Base-by-base conservation (phyloP, 2,113 vertebrate species). In the Amphiprion ocellaris region DNA sequence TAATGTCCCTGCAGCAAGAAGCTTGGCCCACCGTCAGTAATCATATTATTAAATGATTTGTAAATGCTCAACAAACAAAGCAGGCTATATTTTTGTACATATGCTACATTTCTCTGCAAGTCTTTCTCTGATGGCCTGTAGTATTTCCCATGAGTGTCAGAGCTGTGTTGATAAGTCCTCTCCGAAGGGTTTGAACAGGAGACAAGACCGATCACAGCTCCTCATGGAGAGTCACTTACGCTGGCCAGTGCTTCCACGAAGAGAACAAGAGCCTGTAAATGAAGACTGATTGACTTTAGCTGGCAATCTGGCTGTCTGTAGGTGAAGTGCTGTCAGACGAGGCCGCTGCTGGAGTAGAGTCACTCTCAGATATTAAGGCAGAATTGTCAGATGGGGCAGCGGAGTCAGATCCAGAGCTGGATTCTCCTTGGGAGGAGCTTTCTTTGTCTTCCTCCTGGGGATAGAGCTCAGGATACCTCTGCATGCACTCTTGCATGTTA, bases 401-500 rank as follows among this genome's bases (percentile, higher is more conserved):
- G 10, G 81, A 58, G 11, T 26, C 37, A 11, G 84, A 44, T 4
- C 23, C 12, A 10, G 73, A 30, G n/a, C 70, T 24, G 0, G 84
- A 69, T n/a, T 77, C 87, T 12, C 52, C 79, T 41, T 74, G 58
- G 11, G 94, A 16, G 58, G 68, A 81, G 86, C 8, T 93, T 1
- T 95, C 94, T 2, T 92, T 95, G 5, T 98, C 97, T 5, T 98
- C 96, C 16, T 99, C 98, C 85, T 98, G 97, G 16, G 98, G 97
- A 80, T 98, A 99, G 70, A 99, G 96, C 92, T 99, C 98, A 0
- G 98, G 98, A 82, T 96, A 99, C 73, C 88, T 97, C 88, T 99
- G 97, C 97, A 99, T 99, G 92, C 97, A 99, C 60, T 99, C 97
- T 69, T 99, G 98, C 98, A 99, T 99, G 89, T 93, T 90, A 64